phyloP scores from a whole-genome alignment of 2,797 vertebrate species.

The Pipistrellus pipistrellus region DNA sequence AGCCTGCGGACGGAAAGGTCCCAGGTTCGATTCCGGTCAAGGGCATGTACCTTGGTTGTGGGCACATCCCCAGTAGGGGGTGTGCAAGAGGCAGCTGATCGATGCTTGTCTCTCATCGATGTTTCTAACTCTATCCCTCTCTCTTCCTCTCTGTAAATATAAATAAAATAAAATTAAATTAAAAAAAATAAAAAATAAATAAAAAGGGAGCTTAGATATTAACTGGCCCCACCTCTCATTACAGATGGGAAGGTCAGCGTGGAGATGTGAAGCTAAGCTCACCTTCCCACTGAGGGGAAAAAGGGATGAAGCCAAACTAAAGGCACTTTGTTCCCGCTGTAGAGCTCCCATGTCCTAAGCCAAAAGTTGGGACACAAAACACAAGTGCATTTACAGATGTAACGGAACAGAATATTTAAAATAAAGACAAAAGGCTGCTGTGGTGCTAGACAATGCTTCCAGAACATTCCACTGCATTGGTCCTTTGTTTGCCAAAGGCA shows the following conservation, averaged over 20 bases:
- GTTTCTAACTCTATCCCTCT: no score
- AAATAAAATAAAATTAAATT: no score
- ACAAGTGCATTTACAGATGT: background rate
- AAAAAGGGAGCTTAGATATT: background rate
- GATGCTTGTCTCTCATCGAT: no score
- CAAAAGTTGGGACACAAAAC: constrained; percentile 36
- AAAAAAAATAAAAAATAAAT: background rate
- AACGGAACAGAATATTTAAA: background rate
- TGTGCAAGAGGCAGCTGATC: no score
- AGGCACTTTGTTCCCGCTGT: background rate
- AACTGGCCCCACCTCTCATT: background rate
- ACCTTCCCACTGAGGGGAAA: constrained; percentile 5
- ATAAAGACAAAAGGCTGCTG: constrained; percentile 34
- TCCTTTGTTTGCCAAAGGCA: constrained; percentile 13
- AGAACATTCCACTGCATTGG: background rate
- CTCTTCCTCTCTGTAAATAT: no score
- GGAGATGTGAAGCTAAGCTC: constrained; percentile 5
- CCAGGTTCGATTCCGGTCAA: no score
- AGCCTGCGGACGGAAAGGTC: no score
- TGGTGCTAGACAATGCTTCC: constrained; percentile 12
- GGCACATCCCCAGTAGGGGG: no score
- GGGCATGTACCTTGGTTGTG: no score
- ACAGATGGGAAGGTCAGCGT: constrained; percentile 7
- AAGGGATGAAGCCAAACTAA: background rate
- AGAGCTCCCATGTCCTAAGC: background rate